These are phyloP conservation scores for Saturnia japonica DNA, from an alignment of 2,888 invertebrate species.

Conservation along the genomic window DNA sequence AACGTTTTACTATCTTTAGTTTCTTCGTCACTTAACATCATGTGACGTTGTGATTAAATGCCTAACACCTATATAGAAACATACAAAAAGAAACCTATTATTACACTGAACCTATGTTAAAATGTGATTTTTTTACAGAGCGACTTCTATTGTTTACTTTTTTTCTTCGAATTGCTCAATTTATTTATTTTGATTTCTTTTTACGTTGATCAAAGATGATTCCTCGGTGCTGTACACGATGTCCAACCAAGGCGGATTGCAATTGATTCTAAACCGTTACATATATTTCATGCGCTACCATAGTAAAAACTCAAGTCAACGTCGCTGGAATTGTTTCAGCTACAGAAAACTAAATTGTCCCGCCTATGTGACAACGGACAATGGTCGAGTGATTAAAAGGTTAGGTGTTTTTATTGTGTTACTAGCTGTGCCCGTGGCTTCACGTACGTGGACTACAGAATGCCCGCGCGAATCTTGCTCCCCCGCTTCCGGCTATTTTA, in stretches of 20 bases:
- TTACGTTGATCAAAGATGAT: neutral
- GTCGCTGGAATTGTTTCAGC: constrained; percentile 65
- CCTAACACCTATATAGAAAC: too few species aligned
- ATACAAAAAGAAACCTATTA: too few species aligned
- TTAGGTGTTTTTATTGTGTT: neutral
- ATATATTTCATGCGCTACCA: constrained; percentile 30
- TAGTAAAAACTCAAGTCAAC: constrained; percentile 25
- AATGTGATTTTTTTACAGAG: too few species aligned
- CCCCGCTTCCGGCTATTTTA: too few species aligned
- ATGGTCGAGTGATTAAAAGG: constrained; percentile 59
- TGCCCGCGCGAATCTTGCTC: too few species aligned
- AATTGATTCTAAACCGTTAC: constrained; percentile 34
- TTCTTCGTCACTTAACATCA: too few species aligned
- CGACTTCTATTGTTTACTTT: too few species aligned
- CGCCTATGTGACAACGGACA: constrained; percentile 56
- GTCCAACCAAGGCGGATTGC: constrained; percentile 33
- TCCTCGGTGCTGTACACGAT: constrained; percentile 27
- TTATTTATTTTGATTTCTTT: neutral
- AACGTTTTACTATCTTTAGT: too few species aligned
- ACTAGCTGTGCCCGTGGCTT: too few species aligned
- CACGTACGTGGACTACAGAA: too few species aligned
- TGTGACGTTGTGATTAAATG: too few species aligned
- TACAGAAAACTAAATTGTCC: constrained; percentile 54
- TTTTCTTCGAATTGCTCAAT: neutral
- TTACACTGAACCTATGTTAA: too few species aligned